These are phyloP conservation scores for Anguilla pacifica DNA, from an alignment of 2,797 vertebrate species.

Conservation along the genomic window DNA sequence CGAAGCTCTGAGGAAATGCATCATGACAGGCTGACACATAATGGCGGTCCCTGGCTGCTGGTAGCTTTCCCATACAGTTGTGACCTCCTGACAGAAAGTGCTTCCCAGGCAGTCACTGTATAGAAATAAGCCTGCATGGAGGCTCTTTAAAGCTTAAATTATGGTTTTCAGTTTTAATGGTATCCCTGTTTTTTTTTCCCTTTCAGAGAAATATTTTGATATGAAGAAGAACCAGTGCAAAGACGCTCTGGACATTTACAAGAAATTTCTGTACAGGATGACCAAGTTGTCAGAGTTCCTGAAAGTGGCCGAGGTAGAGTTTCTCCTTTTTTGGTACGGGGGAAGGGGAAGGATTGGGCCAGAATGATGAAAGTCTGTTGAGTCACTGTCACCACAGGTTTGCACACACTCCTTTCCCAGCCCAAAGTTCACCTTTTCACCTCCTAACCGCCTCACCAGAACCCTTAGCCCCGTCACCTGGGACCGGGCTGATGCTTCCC, in stretches of 20 bases:
- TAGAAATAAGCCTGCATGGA: not conserved
- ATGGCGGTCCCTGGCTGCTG: not conserved
- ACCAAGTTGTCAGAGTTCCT: constrained; percentile 90
- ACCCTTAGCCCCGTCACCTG: not conserved
- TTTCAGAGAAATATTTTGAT: constrained; percentile 92
- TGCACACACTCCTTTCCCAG: not conserved
- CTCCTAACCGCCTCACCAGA: not conserved
- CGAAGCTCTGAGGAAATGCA: not conserved
- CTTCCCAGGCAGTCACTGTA: not conserved
- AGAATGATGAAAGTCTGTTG: not conserved
- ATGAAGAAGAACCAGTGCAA: constrained; percentile 96
- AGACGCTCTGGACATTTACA: constrained; percentile 94
- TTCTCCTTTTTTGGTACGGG: not conserved
- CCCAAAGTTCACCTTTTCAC: not conserved
- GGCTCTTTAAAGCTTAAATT: not conserved
- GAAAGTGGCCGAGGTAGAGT: constrained; percentile 91
- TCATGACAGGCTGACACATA: not conserved
- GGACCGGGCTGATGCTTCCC: not conserved
- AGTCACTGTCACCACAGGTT: not conserved
- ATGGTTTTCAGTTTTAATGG: not conserved
- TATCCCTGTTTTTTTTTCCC: constrained; percentile 35
- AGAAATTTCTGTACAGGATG: constrained; percentile 92
- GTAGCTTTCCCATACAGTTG: not conserved
- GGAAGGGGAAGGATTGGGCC: not conserved
- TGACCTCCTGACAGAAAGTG: not conserved